Conservation (phyloP, 2,113 vertebrate genomes). For the Cercocebus atys region DNA sequence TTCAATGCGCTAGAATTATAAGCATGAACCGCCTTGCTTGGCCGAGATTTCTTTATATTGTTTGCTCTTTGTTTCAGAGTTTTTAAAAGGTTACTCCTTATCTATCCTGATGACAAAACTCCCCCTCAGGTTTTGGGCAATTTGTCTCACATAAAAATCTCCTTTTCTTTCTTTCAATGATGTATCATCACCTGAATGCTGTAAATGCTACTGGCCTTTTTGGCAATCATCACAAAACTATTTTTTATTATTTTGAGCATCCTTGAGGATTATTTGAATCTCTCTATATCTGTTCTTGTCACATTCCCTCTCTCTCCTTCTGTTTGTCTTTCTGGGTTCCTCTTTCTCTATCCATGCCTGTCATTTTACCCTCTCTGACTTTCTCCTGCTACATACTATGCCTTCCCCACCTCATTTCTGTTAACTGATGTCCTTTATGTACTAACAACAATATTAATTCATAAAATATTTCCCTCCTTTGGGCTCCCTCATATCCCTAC, state of each 20-base stretch:
- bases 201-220: not conserved
- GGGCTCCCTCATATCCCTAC: not conserved
- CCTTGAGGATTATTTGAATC: not conserved
- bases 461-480: not conserved
- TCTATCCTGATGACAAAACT: not conserved
- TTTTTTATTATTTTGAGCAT: not conserved
- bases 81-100: not conserved
- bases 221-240: not conserved
- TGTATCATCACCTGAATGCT: not conserved
- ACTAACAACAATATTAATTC: not conserved
- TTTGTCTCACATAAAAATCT: conserved; percentile 17
- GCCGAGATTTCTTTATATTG: not conserved
- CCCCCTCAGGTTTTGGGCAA: not conserved
- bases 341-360: not conserved
- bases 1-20: too few species aligned
- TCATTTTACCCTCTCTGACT: not conserved
- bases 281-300: not conserved
- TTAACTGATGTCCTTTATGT: not conserved
- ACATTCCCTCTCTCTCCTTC: not conserved
- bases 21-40: too few species aligned
- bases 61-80: conserved; percentile 5
- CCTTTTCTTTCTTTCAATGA: not conserved
- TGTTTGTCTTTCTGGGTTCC: not conserved
- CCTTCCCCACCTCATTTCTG: too few species aligned
- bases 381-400: not conserved